phyloP scores from a whole-genome alignment of 1,140 invertebrate genomes.

The Pinna nobilis region DNA sequence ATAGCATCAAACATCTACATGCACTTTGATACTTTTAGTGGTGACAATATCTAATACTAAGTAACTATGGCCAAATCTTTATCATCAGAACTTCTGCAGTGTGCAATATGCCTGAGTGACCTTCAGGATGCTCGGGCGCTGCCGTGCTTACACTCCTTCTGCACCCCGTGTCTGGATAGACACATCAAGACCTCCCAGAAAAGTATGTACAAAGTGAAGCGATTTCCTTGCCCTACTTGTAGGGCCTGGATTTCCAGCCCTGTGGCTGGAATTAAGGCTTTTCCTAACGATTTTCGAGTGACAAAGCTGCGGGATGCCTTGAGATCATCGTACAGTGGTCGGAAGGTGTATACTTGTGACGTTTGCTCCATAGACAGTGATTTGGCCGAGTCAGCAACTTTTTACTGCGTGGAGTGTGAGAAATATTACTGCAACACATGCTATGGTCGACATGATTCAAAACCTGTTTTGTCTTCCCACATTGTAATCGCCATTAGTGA shows the following conservation, averaged over 20 bases:
- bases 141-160: conserved; percentile 54
- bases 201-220: background rate
- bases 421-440: conserved; percentile 44
- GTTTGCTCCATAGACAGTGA: conserved; percentile 21
- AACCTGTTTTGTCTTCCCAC: conserved; percentile 32
- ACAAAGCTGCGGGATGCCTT: conserved; percentile 39
- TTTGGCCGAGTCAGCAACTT: background rate
- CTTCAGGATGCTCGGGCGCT: conserved; percentile 37
- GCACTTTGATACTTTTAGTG: too few relatives aligned
- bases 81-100: conserved; percentile 39
- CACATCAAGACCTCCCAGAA: conserved; percentile 30
- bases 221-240: conserved; percentile 49
- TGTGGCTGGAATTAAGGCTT: conserved; percentile 11
- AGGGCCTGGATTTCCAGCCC: conserved; percentile 16
- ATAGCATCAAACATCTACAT: too few relatives aligned
- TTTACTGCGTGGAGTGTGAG: conserved; percentile 43
- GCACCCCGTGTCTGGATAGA: conserved; percentile 76
- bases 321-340: background rate
- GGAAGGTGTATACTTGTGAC: conserved; percentile 18
- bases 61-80: background rate
- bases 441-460: conserved; percentile 13
- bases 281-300: conserved; percentile 46
- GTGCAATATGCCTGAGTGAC: conserved; percentile 46
- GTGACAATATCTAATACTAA: too few relatives aligned
- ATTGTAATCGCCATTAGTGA: conserved; percentile 10